Percentiles rank a stretch among this genome's conserved stretches.
Conservation (phyloP, 2,888 invertebrate genomes). For the Listrodromus nycthemerus region DNA sequence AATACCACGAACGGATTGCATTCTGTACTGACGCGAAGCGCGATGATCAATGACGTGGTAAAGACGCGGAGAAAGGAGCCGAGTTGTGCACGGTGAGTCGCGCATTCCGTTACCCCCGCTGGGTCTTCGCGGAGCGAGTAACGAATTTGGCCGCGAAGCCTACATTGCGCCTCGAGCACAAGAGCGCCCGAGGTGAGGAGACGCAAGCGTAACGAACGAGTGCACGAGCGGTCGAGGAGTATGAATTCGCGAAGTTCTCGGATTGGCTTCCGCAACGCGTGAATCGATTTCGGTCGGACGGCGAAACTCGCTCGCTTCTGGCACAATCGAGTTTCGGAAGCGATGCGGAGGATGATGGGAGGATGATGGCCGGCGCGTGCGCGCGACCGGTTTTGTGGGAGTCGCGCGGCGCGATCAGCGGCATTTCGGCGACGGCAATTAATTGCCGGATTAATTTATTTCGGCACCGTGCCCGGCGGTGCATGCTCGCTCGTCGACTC, state of each 20-base stretch:
- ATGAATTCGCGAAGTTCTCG: conserved; percentile 8
- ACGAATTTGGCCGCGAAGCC: conserved; percentile 71
- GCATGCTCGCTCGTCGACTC: conserved; percentile 24
- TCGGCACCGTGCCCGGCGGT: conserved; percentile 36
- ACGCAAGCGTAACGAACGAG: conserved; percentile 2
- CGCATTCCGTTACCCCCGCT: conserved; percentile 30
- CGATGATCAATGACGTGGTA: conserved; percentile 22
- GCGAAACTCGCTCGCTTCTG: conserved; percentile 16
- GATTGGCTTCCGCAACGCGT: neutral
- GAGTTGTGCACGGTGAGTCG: conserved; percentile 21
- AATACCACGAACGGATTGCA: conserved; percentile 17
- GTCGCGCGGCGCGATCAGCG: conserved; percentile 18
- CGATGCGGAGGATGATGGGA: neutral
- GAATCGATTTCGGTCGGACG: conserved; percentile 4
- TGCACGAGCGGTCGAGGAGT: neutral
- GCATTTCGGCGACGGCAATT: conserved; percentile 64
- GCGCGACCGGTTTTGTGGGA: conserved; percentile 51
- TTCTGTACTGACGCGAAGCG: conserved; percentile 6
- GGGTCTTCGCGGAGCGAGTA: conserved; percentile 46
- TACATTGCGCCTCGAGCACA: conserved; percentile 59
- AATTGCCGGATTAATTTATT: conserved; percentile 71
- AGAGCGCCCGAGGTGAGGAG: conserved; percentile 23
- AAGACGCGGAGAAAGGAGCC: conserved; percentile 44
- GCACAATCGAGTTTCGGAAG: neutral
- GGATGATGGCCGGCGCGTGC: conserved; percentile 35